Conservation (phyloP, 2,113 vertebrate species). For the Cephalopholis sonnerati region DNA sequence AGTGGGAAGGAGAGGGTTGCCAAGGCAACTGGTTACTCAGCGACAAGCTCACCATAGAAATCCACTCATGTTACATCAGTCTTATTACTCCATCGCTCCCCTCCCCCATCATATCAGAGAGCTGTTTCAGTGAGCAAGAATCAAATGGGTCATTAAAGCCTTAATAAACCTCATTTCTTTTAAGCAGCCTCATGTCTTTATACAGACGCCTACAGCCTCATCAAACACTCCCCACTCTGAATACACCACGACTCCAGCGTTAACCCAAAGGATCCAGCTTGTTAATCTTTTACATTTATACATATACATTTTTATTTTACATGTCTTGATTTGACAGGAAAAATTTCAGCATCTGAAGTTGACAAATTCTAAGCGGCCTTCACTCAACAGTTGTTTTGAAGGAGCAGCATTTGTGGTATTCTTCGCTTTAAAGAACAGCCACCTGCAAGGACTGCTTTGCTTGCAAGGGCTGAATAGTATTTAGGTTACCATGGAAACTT, state of each 20-base stretch:
- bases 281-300: neutral
- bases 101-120: slow-evolving; percentile 47
- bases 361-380: neutral
- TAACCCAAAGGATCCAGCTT: slow-evolving; percentile 2
- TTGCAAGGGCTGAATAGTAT: slow-evolving; percentile 70
- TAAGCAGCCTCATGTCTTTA: neutral
- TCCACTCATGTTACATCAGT: slow-evolving; percentile 73
- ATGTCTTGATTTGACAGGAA: neutral
- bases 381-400: slow-evolving; percentile 31
- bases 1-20: slow-evolving; percentile 63
- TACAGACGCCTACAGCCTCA: neutral
- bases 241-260: neutral
- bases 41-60: slow-evolving; percentile 71
- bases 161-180: neutral
- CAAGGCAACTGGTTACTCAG: slow-evolving; percentile 82
- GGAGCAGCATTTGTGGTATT: slow-evolving; percentile 47
- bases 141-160: slow-evolving; percentile 18
- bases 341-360: neutral
- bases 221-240: neutral
- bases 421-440: slow-evolving; percentile 52
- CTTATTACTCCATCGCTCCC: slow-evolving; percentile 62
- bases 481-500: slow-evolving; percentile 77
- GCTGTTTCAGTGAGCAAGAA: slow-evolving; percentile 31
- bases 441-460: slow-evolving; percentile 66
- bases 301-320: neutral